phyloP scores from a whole-genome alignment of 2,797 vertebrate genomes.

The Hydrophis major region DNA sequence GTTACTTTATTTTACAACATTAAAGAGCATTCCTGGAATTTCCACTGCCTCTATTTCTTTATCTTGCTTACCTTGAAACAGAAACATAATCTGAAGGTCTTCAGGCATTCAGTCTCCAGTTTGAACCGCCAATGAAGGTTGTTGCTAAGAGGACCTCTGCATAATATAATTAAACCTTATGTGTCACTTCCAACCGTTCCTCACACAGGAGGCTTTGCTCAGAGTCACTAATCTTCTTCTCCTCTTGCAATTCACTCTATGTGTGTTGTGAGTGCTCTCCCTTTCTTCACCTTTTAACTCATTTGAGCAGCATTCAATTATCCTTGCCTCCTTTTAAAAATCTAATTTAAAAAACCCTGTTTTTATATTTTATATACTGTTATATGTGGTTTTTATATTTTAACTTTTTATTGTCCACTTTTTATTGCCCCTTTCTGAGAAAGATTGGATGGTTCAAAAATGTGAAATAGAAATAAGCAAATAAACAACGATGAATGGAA shows the following conservation, averaged over 20 bases:
- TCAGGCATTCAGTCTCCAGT: background rate
- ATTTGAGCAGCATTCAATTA: background rate
- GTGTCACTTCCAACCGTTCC: background rate
- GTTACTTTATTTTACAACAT: background rate
- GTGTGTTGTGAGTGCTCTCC: background rate
- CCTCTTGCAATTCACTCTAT: background rate
- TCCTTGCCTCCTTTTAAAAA: background rate
- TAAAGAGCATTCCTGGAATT: background rate
- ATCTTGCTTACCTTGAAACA: background rate
- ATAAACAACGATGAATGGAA: background rate
- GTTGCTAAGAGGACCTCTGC: background rate
- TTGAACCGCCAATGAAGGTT: background rate
- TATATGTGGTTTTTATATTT: background rate
- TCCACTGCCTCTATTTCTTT: background rate
- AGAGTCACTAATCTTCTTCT: background rate
- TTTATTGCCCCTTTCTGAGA: background rate
- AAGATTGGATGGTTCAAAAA: background rate
- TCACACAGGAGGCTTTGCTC: background rate
- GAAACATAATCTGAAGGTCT: background rate
- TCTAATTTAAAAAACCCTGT: background rate
- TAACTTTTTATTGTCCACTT: background rate
- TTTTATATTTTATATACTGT: background rate
- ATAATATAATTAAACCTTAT: background rate
- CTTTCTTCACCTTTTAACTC: background rate
- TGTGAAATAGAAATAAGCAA: background rate